A percentile compares a stretch with the other conserved stretches of the same genome.
These are phyloP conservation scores for Microtus agrestis DNA, from an alignment of 2,797 vertebrate species.

Conservation along the genomic window DNA sequence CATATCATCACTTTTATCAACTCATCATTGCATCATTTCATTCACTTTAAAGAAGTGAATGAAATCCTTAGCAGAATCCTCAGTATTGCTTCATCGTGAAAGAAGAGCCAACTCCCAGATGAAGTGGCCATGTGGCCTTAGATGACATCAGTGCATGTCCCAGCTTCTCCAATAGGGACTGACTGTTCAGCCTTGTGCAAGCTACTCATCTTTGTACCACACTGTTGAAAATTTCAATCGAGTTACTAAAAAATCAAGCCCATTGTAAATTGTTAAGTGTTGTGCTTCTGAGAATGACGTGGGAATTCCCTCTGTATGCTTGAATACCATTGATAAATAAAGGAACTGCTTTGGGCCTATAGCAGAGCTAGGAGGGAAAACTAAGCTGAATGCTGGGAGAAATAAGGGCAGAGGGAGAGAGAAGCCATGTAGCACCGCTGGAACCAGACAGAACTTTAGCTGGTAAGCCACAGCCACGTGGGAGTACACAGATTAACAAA, in stretches of 20 bases:
- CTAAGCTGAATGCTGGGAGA: too few relatives aligned
- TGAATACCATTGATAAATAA: too few relatives aligned
- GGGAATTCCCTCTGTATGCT: too few relatives aligned
- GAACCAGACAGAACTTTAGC: too few relatives aligned
- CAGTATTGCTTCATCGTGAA: background rate
- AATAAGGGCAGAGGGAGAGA: too few relatives aligned
- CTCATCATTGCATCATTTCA: too few relatives aligned
- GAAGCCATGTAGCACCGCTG: too few relatives aligned
- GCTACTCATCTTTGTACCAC: background rate
- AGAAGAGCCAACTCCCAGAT: background rate
- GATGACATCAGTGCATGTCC: background rate
- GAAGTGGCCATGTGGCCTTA: background rate
- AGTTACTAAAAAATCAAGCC: background rate
- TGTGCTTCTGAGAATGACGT: background rate
- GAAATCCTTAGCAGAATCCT: background rate
- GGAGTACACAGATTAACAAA: too few relatives aligned
- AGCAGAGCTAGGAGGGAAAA: too few relatives aligned
- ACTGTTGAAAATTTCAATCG: background rate
- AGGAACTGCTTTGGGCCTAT: too few relatives aligned
- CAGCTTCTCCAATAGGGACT: background rate
- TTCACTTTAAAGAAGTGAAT: background rate
- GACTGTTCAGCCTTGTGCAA: background rate
- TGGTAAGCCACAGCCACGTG: too few relatives aligned
- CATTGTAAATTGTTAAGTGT: background rate
- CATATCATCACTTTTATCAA: background rate